Conservation (phyloP, 2,888 invertebrate species). For the Chirona hameri region DNA sequence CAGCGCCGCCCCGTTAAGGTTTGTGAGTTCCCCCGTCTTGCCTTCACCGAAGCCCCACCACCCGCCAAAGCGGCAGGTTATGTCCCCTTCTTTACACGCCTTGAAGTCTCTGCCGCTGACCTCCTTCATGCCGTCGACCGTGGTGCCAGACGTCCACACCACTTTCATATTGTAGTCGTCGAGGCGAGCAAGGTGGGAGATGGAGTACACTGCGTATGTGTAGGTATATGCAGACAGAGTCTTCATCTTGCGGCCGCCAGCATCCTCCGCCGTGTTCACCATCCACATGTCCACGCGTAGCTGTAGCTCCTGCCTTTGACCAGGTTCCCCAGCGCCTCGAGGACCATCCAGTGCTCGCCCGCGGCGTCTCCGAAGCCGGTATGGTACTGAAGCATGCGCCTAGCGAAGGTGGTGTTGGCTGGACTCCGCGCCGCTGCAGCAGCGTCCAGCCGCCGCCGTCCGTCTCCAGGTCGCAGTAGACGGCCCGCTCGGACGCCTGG, state of each 20-base stretch:
- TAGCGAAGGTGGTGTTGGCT: neutral
- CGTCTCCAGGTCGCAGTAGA: slow-evolving; percentile 31
- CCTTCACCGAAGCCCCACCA: neutral
- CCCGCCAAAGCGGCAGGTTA: neutral
- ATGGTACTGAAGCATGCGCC: neutral
- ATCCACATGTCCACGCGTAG: neutral
- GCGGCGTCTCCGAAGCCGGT: neutral
- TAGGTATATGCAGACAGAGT: too few species aligned
- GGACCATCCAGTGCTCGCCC: neutral
- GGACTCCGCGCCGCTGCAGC: slow-evolving; percentile 10
- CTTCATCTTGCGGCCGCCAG: too few species aligned
- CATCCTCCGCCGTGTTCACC: too few species aligned
- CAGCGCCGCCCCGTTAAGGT: neutral
- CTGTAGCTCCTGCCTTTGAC: neutral
- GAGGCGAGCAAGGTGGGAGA: too few species aligned
- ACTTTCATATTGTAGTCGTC: neutral
- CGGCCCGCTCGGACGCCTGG: neutral
- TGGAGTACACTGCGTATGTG: too few species aligned
- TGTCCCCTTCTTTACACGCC: neutral
- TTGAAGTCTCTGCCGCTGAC: neutral
- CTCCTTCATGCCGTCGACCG: neutral
- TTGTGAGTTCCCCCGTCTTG: neutral
- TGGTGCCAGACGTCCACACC: neutral
- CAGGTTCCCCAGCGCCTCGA: neutral
- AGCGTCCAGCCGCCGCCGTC: slow-evolving; percentile 34